Evolutionary conservation across 2,797 vertebrate genomes (phyloP).

Genomic region (Phoebastria nigripes): DNA sequence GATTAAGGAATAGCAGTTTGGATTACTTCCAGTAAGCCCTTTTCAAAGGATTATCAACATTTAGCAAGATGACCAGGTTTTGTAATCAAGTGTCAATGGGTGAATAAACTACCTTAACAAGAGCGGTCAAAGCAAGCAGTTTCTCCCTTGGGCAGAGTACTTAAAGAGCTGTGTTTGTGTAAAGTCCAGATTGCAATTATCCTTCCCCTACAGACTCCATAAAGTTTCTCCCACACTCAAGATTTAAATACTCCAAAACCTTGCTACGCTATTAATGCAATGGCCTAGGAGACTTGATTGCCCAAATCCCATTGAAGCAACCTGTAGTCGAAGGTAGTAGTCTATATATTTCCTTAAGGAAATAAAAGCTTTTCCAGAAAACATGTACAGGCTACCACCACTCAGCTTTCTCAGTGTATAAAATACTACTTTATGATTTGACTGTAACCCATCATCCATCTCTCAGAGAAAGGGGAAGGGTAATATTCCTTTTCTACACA

Average conservation of each 20-base stretch:
- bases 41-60: constrained; percentile 55
- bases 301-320: background rate
- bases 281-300: background rate
- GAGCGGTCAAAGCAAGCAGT: background rate
- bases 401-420: background rate
- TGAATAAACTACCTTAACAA: constrained; percentile 17
- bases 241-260: background rate
- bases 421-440: background rate
- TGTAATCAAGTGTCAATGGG: background rate
- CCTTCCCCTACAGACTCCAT: background rate
- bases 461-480: background rate
- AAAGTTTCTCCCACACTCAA: background rate
- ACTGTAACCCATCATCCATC: background rate
- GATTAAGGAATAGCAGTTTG: constrained; percentile 41
- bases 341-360: background rate
- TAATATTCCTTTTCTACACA: background rate
- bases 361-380: background rate
- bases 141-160: background rate
- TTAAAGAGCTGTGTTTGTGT: background rate
- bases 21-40: constrained; percentile 57
- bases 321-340: too few relatives aligned
- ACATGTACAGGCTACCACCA: background rate
- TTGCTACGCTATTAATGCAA: background rate
- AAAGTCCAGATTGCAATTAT: background rate
- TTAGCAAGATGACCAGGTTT: constrained; percentile 34